Base-by-base conservation (phyloP, 2,888 invertebrate species). In the Augiades crinisus region DNA sequence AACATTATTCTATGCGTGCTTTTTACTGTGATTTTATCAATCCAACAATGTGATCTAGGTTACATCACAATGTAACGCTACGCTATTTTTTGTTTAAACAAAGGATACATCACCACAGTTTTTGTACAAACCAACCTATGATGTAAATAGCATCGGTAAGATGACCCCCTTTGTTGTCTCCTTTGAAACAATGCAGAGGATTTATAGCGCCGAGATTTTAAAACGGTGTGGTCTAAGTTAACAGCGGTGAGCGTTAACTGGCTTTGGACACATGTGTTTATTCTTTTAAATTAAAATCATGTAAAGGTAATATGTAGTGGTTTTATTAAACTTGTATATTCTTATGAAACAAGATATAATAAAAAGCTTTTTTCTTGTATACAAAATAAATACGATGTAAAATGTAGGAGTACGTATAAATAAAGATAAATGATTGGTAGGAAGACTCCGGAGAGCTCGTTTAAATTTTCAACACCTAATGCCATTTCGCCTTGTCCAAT, bases 141-240 rank as follows among this genome's bases (percentile, higher is more conserved):
- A 49, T 49, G 49, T 41, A 41, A 49, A 49, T 22, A 41, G 37
- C 19, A 17, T 47, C 13, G 41, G 49, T 49, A 49, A 49, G 41
- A 22, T 49, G 49, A 49, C 41, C 49, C 33, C 41, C 17, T 47
- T 49, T 49, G 49, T 49, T 49, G 49, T 49, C 49, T 22, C 41
- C 49, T 22, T 34, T 33, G 33, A 41, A 44, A 41, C 49, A 49
- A 49, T 49, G 41, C 40, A 12, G 24, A 34, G 49, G 49, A 49
- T 49, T 49, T 49, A 49, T 49, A 41, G 49, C 33, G 49, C 49
- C 34, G 13, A 49, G 24, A 34, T 49, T 34, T 49, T 34, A 41
- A 34, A 41, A 17, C 6, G 12, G 41, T 13, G 17, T 24, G 41
- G 41, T 34, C 17, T 13, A 6, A 41, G 41, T n/a, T 41, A 3